Base-by-base conservation (phyloP, 2,888 invertebrate genomes). In the Choristoneura rosaceana region DNA sequence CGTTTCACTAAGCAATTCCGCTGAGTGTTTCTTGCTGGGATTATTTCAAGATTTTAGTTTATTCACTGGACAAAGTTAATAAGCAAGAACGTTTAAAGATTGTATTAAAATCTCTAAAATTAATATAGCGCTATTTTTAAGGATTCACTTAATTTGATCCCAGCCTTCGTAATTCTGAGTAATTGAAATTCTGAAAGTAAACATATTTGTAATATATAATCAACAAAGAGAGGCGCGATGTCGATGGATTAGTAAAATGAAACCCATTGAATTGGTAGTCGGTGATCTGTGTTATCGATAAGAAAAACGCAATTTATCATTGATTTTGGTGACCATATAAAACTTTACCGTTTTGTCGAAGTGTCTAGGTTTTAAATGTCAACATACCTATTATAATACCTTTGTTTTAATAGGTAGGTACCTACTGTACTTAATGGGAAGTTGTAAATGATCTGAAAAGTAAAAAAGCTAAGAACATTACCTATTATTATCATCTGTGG, bases 221-320 rank as follows among this genome's bases (percentile, higher is more conserved):
- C 50, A 50, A 63, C 59, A 64, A 70, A 50, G 45, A 47, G 34
- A 34, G 38, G 41, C 15, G n/a, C 41, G 43, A 41, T 52, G 17
- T 64, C 52, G 47, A 70, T 52, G 25, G 25, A 15, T 12, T 43
- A 41, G 47, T 34, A 45, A 59, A 70, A 58, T 47, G 17, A 34
- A 70, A 59, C 25, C 33, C 64, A 33, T 33, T 65, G 41, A 52
- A 41, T 65, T 33, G 60, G 65, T 52, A 38, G 33, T 8, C 62
- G 38, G 64, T 50, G 64, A 64, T 43, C 60, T 50, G 15, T 43
- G 63, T n/a, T 33, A 7, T 15, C 63, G 58, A 70, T 64, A 64
- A 70, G 47, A 9, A 63, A 47, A 47, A 47, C 63, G 47, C 34
- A 45, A 43, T 38, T 60, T 5, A 15, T 61, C 38, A 15, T 41